Base-by-base conservation (phyloP, 2,888 invertebrate genomes). In the Himalopsyche anomala region DNA sequence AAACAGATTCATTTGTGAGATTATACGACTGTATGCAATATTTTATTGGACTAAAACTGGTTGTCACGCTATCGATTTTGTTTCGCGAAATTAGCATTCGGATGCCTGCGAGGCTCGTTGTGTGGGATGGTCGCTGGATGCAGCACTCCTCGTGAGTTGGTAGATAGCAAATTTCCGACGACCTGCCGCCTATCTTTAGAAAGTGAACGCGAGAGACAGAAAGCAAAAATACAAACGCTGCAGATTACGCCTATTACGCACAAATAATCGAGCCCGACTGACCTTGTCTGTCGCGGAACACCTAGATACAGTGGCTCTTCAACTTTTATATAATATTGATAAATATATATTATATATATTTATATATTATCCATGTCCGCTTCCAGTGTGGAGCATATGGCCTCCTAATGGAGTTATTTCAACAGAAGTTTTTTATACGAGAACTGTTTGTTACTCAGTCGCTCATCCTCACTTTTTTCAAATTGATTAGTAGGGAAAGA, bases 181-280 rank as follows among this genome's bases (percentile, higher is more conserved):
- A 36, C 42, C 74, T 11, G n/a, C 17, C 80, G n/a, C 17, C 80
- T 80, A 38, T 36, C 80, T 80, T 80, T 80, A 80, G 80, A 80
- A 80, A 80, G 80, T 80, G 36, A 80, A 80, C 42, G 40, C 42
- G 80, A 15, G 42, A 19, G 38, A 80, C 38, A 38, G 80, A 42
- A 80, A 80, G 42, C 6, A 62, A 62, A n/a, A 62, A 62, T 19
- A 11, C 11, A 15, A 62, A 11, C 19, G 19, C 51, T 51, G 51
- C 8, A 62, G 19, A 62, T 62, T 19, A 62, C 19, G 8, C 19
- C 19, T 62, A 62, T 19, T 62, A 62, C 62, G 62, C 62, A 62
- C 62, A 62, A 62, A 62, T 62, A 19, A 19, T 9, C 62, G 19
- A 62, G 62, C 62, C 62, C n/a, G 19, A 19, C 28, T 62, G 62